A percentile compares a stretch with the other conserved stretches of the same genome.
These are phyloP conservation scores for Spodoptera litura DNA, from an alignment of 1,140 invertebrate species.

Conservation along the genomic window DNA sequence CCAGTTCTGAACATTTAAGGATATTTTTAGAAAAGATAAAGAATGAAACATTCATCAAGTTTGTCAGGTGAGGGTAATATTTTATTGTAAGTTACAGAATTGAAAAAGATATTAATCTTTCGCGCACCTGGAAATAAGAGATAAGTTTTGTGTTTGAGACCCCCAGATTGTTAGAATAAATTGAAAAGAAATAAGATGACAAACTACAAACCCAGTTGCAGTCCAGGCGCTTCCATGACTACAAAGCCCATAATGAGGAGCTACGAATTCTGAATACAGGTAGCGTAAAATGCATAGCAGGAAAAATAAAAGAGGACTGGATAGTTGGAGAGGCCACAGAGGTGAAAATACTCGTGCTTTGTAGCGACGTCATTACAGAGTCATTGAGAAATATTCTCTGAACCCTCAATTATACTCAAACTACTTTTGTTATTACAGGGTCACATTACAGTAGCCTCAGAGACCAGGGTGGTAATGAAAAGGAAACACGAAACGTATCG, in stretches of 20 bases:
- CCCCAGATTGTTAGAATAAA: background rate
- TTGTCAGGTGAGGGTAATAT: too few relatives aligned
- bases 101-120: too few relatives aligned
- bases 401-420: too few relatives aligned
- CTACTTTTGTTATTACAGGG: background rate
- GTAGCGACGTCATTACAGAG: too few relatives aligned
- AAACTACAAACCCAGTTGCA: background rate
- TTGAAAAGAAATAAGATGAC: background rate
- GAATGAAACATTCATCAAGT: too few relatives aligned
- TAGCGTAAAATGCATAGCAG: background rate
- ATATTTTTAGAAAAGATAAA: conserved; percentile 3
- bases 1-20: background rate
- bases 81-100: too few relatives aligned
- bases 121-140: too few relatives aligned
- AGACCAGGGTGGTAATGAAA: background rate
- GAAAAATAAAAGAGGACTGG: too few relatives aligned
- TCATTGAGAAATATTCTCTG: too few relatives aligned
- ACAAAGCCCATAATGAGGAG: background rate
- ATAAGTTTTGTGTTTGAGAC: too few relatives aligned
- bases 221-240: background rate
- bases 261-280: conserved; percentile 8
- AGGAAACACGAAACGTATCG: background rate
- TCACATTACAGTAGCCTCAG: background rate
- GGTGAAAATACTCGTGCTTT: too few relatives aligned
- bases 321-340: too few relatives aligned